Conservation (phyloP, 2,797 vertebrate genomes). For the Phaenicophaeus curvirostris region DNA sequence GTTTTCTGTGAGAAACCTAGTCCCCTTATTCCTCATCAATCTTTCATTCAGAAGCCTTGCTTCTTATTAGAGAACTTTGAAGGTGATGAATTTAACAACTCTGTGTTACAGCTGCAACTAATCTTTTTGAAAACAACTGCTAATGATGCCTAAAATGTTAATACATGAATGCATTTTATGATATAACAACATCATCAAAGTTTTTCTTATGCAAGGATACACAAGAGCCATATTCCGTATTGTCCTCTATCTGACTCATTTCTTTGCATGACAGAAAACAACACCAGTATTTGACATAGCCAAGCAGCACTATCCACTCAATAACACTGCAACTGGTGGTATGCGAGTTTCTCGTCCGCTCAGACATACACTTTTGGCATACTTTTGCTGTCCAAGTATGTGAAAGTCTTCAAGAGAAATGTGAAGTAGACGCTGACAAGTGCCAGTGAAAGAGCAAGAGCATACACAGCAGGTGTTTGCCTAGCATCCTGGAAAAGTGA, state of each 20-base stretch:
- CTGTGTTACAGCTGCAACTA: neutral
- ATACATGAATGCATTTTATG: neutral
- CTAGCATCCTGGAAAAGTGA: neutral
- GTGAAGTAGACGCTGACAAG: neutral
- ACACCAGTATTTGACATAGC: neutral
- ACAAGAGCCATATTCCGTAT: fast-evolving
- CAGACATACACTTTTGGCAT: neutral
- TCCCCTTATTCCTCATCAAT: neutral
- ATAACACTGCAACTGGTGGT: neutral
- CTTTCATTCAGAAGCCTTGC: neutral
- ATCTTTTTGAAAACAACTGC: neutral
- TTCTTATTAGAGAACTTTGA: neutral
- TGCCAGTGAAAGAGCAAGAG: neutral
- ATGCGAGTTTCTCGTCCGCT: neutral
- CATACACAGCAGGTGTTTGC: neutral
- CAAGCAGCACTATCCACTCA: neutral
- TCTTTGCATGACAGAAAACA: neutral
- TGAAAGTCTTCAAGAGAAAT: neutral
- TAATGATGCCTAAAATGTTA: neutral
- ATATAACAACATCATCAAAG: neutral
- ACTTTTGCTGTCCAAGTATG: neutral
- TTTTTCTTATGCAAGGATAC: neutral
- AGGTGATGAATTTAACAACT: neutral
- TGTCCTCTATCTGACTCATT: neutral
- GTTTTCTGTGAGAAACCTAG: neutral